These are phyloP conservation scores for Addax nasomaculatus DNA, from an alignment of 2,113 vertebrate species.

Conservation along the genomic window DNA sequence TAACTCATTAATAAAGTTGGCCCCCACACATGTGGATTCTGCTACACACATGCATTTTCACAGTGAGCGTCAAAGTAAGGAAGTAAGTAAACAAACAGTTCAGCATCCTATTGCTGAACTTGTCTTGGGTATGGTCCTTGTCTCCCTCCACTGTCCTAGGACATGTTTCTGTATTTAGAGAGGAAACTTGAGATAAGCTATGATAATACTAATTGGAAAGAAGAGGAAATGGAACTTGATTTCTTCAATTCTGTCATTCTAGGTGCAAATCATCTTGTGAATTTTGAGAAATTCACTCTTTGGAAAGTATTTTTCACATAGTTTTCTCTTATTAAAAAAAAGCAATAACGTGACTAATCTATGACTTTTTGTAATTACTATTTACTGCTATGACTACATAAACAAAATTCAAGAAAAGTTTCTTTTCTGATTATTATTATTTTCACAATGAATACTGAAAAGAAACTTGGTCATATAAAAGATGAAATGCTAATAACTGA, in stretches of 20 bases:
- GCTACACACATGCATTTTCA: neutral
- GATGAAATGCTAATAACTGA: neutral
- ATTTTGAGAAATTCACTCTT: neutral
- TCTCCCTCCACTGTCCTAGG: fast-evolving
- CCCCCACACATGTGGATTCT: no score
- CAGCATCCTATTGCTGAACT: neutral
- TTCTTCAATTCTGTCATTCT: neutral
- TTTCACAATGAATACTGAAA: neutral
- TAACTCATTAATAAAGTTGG: neutral
- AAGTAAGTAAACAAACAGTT: neutral
- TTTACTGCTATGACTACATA: neutral
- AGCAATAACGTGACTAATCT: neutral
- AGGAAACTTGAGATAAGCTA: neutral
- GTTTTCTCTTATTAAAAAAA: neutral
- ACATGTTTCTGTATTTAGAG: neutral
- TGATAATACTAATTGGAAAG: neutral
- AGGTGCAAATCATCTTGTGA: neutral
- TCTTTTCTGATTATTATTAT: neutral
- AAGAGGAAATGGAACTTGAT: neutral
- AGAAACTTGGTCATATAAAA: neutral
- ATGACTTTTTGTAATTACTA: neutral
- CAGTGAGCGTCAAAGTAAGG: neutral
- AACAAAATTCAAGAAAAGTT: neutral
- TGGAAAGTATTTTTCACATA: neutral
- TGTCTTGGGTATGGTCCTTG: neutral